Evolutionary conservation across 2,113 vertebrate species (phyloP).

Genomic region (Monarcha castaneiventris): DNA sequence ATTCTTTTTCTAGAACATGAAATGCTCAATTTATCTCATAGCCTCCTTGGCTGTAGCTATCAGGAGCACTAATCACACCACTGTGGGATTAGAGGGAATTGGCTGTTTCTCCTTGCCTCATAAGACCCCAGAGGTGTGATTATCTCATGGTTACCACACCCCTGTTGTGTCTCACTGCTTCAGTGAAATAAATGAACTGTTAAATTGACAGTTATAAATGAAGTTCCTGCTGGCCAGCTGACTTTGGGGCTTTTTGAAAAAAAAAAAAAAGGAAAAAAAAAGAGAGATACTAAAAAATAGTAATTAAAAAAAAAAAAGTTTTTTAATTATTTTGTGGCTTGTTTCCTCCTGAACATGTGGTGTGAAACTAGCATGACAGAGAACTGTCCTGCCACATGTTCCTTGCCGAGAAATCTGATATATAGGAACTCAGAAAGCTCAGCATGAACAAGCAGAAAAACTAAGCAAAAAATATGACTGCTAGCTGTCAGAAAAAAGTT

Average conservation of each 20-base stretch:
- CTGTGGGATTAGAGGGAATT: slow-evolving; percentile 66
- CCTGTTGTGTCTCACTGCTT: slow-evolving; percentile 63
- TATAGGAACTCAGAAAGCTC: neutral
- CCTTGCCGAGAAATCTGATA: neutral
- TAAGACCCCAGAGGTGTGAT: slow-evolving; percentile 66
- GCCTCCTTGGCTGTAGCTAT: slow-evolving; percentile 49
- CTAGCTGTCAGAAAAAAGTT: slow-evolving; percentile 57
- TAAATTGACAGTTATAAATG: slow-evolving; percentile 68
- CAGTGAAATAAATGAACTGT: slow-evolving; percentile 67
- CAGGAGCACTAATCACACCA: slow-evolving; percentile 55
- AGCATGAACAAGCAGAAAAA: slow-evolving; percentile 54
- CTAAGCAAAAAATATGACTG: slow-evolving; percentile 36
- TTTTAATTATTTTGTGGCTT: neutral
- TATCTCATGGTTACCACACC: slow-evolving; percentile 67
- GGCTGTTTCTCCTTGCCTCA: slow-evolving; percentile 56
- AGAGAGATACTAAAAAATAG: neutral
- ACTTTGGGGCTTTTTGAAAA: neutral
- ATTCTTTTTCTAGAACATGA: slow-evolving; percentile 22
- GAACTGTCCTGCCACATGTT: neutral
- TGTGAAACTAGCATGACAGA: neutral
- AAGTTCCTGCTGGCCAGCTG: slow-evolving; percentile 54
- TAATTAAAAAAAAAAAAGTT: neutral
- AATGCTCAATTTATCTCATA: slow-evolving; percentile 54
- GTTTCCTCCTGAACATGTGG: neutral
- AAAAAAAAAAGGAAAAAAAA: neutral